Evolutionary conservation across 2,797 vertebrate species (phyloP).

Genomic region (Leptoclinus maculatus): DNA sequence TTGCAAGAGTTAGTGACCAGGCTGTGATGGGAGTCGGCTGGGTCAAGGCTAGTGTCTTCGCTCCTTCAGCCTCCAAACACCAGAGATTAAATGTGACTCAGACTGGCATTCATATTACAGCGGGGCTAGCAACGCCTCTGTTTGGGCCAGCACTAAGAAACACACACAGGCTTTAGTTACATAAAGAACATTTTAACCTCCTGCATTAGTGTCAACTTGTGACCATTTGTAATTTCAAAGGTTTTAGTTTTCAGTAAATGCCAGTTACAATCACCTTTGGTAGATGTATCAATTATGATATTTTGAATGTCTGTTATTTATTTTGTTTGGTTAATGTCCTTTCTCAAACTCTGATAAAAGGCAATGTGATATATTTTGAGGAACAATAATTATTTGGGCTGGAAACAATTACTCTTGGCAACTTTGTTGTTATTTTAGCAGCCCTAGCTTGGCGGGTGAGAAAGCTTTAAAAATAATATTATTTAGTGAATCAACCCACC

Average conservation of each 20-base stretch:
- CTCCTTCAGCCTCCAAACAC: slow-evolving; percentile 18
- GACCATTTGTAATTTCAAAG: slow-evolving; percentile 16
- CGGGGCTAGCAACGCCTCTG: slow-evolving; percentile 26
- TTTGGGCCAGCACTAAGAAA: slow-evolving; percentile 31
- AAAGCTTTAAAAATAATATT: slow-evolving; percentile 13
- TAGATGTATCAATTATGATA: slow-evolving; percentile 19
- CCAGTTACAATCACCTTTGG: slow-evolving; percentile 21
- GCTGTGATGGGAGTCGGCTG: slow-evolving; percentile 42
- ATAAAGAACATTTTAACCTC: slow-evolving; percentile 15
- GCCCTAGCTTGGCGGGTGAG: not conserved
- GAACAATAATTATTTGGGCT: slow-evolving; percentile 38
- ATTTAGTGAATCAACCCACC: slow-evolving; percentile 20
- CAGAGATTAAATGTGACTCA: slow-evolving; percentile 35
- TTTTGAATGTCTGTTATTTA: slow-evolving; percentile 30
- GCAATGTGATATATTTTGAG: slow-evolving; percentile 13
- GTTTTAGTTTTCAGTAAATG: slow-evolving; percentile 27
- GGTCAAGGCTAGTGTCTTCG: slow-evolving; percentile 37
- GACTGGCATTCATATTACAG: slow-evolving; percentile 27
- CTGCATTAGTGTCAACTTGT: slow-evolving; percentile 2
- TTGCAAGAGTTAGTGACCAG: slow-evolving; percentile 33
- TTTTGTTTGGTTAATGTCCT: slow-evolving; percentile 6
- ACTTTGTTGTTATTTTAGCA: slow-evolving; percentile 29
- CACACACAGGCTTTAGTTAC: slow-evolving; percentile 19
- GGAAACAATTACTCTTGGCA: slow-evolving; percentile 19
- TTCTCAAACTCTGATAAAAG: slow-evolving; percentile 20